Percentiles rank a stretch among this genome's conserved stretches.
Evolutionary conservation across 2,888 invertebrate genomes (phyloP).

Genomic region (Syrista parreyssii): DNA sequence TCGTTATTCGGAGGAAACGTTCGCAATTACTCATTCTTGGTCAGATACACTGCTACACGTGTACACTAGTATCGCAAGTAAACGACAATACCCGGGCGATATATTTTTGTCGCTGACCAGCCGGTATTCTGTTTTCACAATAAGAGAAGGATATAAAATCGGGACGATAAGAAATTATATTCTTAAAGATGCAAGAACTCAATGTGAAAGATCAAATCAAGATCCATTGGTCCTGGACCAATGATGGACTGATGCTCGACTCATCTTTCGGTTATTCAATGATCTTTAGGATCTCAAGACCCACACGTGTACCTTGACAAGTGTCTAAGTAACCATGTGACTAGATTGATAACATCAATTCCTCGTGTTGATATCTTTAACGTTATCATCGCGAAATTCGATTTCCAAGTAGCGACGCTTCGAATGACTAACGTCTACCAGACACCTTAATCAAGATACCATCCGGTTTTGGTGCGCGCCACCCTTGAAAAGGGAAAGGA

Average conservation of each 20-base stretch:
- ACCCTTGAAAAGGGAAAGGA: constrained; percentile 2
- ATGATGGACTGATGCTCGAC: too few species aligned
- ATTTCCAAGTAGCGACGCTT: constrained; percentile 1
- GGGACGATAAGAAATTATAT: too few species aligned
- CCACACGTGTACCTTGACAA: background rate
- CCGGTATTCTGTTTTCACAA: background rate
- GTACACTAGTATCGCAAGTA: background rate
- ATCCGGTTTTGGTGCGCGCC: constrained; percentile 36
- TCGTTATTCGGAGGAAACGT: background rate
- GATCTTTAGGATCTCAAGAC: background rate
- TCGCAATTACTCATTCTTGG: background rate
- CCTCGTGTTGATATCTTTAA: background rate
- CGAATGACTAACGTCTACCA: constrained; percentile 30
- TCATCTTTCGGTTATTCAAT: background rate
- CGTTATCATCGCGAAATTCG: constrained; percentile 7
- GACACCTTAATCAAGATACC: constrained; percentile 59
- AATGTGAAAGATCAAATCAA: too few species aligned
- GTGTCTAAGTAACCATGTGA: background rate
- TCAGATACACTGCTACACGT: background rate
- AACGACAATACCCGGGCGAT: background rate
- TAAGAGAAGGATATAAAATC: background rate
- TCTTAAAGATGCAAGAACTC: too few species aligned
- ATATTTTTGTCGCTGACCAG: background rate
- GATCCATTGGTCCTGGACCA: too few species aligned
- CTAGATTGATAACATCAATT: background rate